phyloP scores from a whole-genome alignment of 2,797 vertebrate species.

The Silurus aristotelis region DNA sequence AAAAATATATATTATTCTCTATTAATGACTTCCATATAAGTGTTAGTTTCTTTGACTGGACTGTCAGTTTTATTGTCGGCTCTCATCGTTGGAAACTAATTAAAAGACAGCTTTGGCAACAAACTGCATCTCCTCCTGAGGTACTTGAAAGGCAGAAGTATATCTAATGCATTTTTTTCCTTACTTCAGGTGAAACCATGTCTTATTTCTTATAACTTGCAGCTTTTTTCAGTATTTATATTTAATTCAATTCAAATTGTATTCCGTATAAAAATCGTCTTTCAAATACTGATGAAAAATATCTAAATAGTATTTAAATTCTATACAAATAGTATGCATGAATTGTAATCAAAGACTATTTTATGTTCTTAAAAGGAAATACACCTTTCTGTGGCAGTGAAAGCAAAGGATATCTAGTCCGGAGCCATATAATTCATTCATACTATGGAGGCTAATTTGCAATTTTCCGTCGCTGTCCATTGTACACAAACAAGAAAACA shows the following conservation, averaged over 20 bases:
- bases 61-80: not conserved
- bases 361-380: not conserved
- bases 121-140: not conserved
- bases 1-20: no score
- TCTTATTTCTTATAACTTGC: not conserved
- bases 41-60: not conserved
- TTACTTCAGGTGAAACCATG: not conserved
- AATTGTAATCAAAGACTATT: not conserved
- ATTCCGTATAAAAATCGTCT: no score
- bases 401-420: conserved; percentile 7
- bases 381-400: not conserved
- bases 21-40: not conserved
- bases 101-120: not conserved
- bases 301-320: not conserved
- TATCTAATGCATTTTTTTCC: not conserved
- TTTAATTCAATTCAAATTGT: not conserved
- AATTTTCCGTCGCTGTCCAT: conserved; percentile 22
- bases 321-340: not conserved
- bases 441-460: conserved; percentile 21
- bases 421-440: conserved; percentile 33
- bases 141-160: not conserved
- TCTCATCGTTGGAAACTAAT: not conserved
- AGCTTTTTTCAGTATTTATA: not conserved
- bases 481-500: conserved; percentile 29
- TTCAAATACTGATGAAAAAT: no score